Evolutionary conservation across 2,113 vertebrate species (phyloP).

Genomic region (Nestor notabilis): DNA sequence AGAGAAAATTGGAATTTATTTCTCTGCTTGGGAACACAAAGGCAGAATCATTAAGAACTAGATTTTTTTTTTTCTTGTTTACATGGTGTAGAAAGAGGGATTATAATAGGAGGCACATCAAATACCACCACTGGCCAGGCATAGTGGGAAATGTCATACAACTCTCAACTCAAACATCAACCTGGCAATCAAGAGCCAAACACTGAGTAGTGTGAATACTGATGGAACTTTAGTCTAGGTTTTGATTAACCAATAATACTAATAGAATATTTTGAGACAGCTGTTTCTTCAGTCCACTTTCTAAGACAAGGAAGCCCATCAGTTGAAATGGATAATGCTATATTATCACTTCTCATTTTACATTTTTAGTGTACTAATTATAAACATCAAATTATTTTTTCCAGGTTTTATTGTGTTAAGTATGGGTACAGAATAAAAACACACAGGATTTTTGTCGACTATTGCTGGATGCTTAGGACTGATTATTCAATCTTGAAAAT

Average conservation of each 20-base stretch:
- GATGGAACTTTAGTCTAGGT: background rate
- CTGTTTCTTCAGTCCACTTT: background rate
- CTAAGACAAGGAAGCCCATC: background rate
- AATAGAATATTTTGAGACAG: background rate
- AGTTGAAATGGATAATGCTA: background rate
- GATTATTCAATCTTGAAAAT: background rate
- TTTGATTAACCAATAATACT: background rate
- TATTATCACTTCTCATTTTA: background rate
- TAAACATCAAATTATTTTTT: background rate
- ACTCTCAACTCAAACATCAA: background rate
- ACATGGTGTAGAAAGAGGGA: background rate
- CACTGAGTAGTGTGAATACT: background rate
- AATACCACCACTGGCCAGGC: background rate
- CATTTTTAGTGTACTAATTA: background rate
- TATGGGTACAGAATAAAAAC: background rate
- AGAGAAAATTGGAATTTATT: background rate
- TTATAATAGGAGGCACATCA: background rate
- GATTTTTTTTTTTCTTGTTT: background rate
- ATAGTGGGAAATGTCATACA: background rate
- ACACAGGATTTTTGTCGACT: background rate
- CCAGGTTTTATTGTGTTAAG: background rate
- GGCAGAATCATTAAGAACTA: background rate
- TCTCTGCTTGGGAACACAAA: background rate
- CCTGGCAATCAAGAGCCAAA: background rate
- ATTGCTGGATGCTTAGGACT: background rate